phyloP scores from a whole-genome alignment of 2,888 invertebrate genomes.

The Syrphus vitripennis region DNA sequence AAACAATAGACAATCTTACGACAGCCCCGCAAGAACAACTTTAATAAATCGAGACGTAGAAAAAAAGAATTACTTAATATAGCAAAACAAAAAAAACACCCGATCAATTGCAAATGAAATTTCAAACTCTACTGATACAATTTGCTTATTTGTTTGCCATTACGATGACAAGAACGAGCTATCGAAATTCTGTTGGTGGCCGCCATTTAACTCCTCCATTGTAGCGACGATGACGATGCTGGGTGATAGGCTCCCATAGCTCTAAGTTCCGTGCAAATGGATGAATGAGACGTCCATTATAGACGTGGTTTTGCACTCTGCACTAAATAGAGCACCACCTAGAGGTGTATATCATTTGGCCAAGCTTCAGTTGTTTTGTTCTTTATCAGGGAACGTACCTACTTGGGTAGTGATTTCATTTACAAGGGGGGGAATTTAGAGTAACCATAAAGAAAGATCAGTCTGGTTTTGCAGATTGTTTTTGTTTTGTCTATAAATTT shows the following conservation, averaged over 20 bases:
- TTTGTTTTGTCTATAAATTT: conserved; percentile 16
- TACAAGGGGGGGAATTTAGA: background rate
- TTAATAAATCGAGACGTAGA: background rate
- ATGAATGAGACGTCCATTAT: background rate
- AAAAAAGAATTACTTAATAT: background rate
- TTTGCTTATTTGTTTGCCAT: conserved; percentile 24
- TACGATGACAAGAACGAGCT: conserved; percentile 5
- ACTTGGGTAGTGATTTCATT: background rate
- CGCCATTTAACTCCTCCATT: conserved; percentile 65
- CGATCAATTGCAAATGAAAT: conserved; percentile 13
- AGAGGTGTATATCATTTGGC: background rate
- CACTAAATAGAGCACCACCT: conserved; percentile 30
- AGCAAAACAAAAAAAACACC: background rate
- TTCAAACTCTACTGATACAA: conserved; percentile 4
- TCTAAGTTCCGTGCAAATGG: background rate
- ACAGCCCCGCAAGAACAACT: background rate
- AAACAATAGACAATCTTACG: background rate
- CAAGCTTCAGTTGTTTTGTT: background rate
- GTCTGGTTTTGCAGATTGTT: background rate
- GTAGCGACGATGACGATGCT: conserved; percentile 37
- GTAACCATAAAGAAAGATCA: background rate
- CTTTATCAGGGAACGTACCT: conserved; percentile 30
- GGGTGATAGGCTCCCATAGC: conserved; percentile 29
- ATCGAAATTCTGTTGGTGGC: conserved; percentile 40
- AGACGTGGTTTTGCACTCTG: conserved; percentile 64